Evolutionary conservation across 2,888 invertebrate species (phyloP).

Genomic region (Rhogogaster chlorosoma): DNA sequence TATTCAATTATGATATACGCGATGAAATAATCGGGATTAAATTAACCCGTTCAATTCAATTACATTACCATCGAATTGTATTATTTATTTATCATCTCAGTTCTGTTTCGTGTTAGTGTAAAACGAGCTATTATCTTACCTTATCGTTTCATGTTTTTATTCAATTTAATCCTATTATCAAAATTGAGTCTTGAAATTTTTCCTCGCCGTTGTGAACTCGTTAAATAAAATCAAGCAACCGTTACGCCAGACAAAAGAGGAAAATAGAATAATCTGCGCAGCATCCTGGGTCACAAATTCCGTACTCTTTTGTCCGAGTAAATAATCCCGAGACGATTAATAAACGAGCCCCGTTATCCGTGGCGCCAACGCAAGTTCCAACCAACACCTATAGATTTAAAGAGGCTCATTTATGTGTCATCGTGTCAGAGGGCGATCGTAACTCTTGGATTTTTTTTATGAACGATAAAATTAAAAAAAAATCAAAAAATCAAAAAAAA

Average conservation of each 20-base stretch:
- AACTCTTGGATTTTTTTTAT: background rate
- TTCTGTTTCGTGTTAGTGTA: background rate
- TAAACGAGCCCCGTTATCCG: conserved; percentile 49
- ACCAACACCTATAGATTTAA: background rate
- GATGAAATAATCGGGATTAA: conserved; percentile 60
- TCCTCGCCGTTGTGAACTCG: background rate
- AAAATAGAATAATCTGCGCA: conserved; percentile 11
- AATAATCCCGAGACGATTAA: conserved; percentile 49
- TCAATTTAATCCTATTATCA: background rate
- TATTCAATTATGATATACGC: conserved; percentile 61
- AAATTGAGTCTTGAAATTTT: background rate
- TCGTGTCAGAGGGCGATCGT: conserved; percentile 41
- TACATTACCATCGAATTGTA: background rate
- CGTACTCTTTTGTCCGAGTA: conserved; percentile 31
- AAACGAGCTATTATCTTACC: too few relatives aligned
- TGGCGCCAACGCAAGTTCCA: conserved; percentile 20
- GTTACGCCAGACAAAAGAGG: background rate
- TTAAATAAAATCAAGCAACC: background rate
- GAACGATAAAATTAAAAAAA: background rate
- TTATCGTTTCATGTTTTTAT: background rate
- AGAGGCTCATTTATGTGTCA: conserved; percentile 35
- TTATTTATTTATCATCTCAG: background rate
- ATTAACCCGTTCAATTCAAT: conserved; percentile 41
- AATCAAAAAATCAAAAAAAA: background rate
- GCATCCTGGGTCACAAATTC: conserved; percentile 38